Base-by-base conservation (phyloP, 2,113 vertebrate species). In the Peromyscus californicus region DNA sequence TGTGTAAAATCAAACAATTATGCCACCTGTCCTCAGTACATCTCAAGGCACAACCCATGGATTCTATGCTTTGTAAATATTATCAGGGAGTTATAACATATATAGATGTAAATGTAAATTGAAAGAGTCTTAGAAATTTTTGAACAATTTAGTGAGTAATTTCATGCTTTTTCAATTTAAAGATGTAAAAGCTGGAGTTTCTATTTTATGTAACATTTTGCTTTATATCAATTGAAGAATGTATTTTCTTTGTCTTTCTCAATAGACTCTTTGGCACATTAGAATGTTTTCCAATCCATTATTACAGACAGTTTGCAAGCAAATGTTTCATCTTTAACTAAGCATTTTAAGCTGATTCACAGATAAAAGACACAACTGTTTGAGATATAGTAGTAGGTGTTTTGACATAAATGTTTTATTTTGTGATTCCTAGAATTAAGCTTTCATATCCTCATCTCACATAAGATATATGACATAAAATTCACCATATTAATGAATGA, bases 121-220 rank as follows among this genome's bases (percentile, higher is more conserved):
- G 5, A 93, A n/a, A 91, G 31, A 92, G 79, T 2, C 57, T 92
- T 90, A 39, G 48, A 89, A 86, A 89, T 15, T 69, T 87, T 61
- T 67, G 39, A 79, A 26, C 22, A 88, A 57, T 67, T 84, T 84
- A 26, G 9, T 70, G 16, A 82, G 7, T 39, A 91, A 86, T 76
- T 92, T 51, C 79, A 78, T 57, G 16, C 91, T 88, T 85, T 94
- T 42, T 92, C 22, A 90, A 39, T 90, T 15, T 61, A 92, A 90
- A 54, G 36, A 13, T 29, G 5, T 54, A 63, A 94, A 24, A 51
- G 21, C 19, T 17, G 76, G 31, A 4, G 10, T 33, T 69, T 69
- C 5, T 33, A 75, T 80, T 94, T 94, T 70, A 36, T 59, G 33
- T 74, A 48, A 24, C 8, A 15, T 29, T 89, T 72, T 15, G 79